Evolutionary conservation across 2,888 invertebrate genomes (phyloP), one percentile per base, ranked within the genome.

Genomic region (Macaria notata): DNA sequence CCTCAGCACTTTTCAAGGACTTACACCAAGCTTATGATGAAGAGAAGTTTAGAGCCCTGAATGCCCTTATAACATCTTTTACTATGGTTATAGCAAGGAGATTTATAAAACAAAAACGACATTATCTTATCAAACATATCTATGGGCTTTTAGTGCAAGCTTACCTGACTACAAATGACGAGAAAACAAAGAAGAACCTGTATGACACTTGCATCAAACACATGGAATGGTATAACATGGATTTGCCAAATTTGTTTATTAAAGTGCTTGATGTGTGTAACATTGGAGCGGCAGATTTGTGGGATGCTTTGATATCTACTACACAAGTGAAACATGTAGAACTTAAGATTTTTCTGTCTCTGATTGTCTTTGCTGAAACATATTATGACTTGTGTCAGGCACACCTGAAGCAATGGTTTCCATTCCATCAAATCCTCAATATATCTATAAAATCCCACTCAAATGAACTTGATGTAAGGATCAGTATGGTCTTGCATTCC

Each of bases 211-310:
- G 31, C 9, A 46, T 45, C 5, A 54, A 31, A 33, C 36, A 42
- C 29, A 50, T 46, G 31, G 45, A 49, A 19, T 54, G 48, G 48
- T 46, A 42, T 9, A 30, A 46, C 31, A 50, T 50, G 41, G 19
- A 50, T 47, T 9, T 43, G 38, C 39, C 54, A 4, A 8, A 9
- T 9, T 42, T 41, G 29, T 50, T 50, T 38, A 36, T 44, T 9
- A 50, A 38, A 38, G 30, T 50, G 9, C 4, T 29, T n/a, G 50
- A 50, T 38, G 29, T 44, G 30, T 50, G 44, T n/a, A 33, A 33
- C 38, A 50, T 50, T 5, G 50, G 43, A 30, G 44, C 30, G 3
- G 30, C 29, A 4, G 29, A 44, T n/a, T 36, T 50, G 9, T 50
- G 50, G 50, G 50, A 50, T 9, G 5, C 19, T 7, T 4, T 50